Base-by-base conservation (phyloP, 37 sponge, comb jelly and placozoan species). In the Aphrocallistes beatrix region DNA sequence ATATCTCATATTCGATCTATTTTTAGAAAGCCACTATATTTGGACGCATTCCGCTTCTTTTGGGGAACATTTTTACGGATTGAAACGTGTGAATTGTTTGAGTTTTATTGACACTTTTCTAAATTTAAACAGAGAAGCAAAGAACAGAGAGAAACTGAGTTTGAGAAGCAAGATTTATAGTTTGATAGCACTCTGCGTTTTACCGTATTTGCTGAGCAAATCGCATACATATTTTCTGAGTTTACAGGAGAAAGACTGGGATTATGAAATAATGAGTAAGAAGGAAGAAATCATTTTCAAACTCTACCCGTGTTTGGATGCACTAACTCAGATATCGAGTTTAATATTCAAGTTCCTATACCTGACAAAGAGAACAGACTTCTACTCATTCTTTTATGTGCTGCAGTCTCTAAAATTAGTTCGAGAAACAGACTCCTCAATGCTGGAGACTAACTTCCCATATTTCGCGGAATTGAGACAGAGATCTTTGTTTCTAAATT, bases 61-160 rank as follows among this genome's bases (percentile, higher is more conserved):
- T 60, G 75, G 75, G 28, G 75, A 60, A 60, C 75, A 60, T 60
- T 60, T 60, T 60, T 60, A 60, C 75, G 75, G 75, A 25, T 28
- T 60, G 21, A 19, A 60, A 60, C 25, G 75, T 32, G 25, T 21
- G 25, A 25, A 25, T 28, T 60, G 28, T 3, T 1, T 30, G 8
- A 60, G n/a, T 60, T 60, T 60, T 25, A 8, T 60, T 3, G 21
- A 60, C 75, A 60, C 75, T 25, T 60, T 25, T 60, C n/a, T 60
- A 30, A 60, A 30, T 32, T 19, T 3, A 8, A 13, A 21, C 8
- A 13, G 75, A 8, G 21, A 25, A 60, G n/a, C 75, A 8, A 60
- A 60, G 21, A 30, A 60, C 8, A 13, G 45, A 13, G n/a, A 6
- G 10, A 28, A 32, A 13, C n/a, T 60, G 21, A 60, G n/a, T 60